phyloP scores from a whole-genome alignment of 2,888 invertebrate species.

The Chesias legatella region DNA sequence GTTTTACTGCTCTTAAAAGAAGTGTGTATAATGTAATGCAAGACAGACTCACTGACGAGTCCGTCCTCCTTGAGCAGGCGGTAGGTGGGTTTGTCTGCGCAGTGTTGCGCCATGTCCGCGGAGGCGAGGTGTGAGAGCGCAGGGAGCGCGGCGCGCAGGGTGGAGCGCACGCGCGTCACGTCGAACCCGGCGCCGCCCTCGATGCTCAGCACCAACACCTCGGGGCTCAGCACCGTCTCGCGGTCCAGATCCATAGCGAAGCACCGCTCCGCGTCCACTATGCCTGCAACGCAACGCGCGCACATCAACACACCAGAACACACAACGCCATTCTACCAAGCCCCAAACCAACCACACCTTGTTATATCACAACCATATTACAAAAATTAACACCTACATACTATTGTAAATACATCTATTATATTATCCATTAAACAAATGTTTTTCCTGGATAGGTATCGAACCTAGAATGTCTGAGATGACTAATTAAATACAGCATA shows the following conservation, averaged over 20 bases:
- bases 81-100: slow-evolving; percentile 86
- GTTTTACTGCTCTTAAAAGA: too few relatives aligned
- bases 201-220: slow-evolving; percentile 70
- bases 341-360: too few relatives aligned
- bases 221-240: slow-evolving; percentile 86
- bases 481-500: too few relatives aligned
- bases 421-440: too few relatives aligned
- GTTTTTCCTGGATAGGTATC: too few relatives aligned
- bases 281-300: slow-evolving; percentile 71
- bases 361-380: too few relatives aligned
- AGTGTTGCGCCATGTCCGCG: slow-evolving; percentile 69
- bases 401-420: too few relatives aligned
- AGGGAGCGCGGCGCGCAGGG: slow-evolving; percentile 88
- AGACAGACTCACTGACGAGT: slow-evolving; percentile 78
- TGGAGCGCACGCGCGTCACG: slow-evolving; percentile 85
- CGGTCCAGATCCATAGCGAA: slow-evolving; percentile 95
- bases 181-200: slow-evolving; percentile 91
- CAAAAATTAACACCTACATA: too few relatives aligned
- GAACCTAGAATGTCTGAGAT: too few relatives aligned
- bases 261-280: slow-evolving; percentile 91
- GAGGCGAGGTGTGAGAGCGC: slow-evolving; percentile 16
- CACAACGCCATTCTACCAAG: not conserved
- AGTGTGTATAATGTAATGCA: too few relatives aligned
- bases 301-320: not conserved
- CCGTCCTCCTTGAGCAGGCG: slow-evolving; percentile 83